These are phyloP conservation scores for Adoxophyes honmai DNA, from an alignment of 1,140 invertebrate species.

Conservation along the genomic window DNA sequence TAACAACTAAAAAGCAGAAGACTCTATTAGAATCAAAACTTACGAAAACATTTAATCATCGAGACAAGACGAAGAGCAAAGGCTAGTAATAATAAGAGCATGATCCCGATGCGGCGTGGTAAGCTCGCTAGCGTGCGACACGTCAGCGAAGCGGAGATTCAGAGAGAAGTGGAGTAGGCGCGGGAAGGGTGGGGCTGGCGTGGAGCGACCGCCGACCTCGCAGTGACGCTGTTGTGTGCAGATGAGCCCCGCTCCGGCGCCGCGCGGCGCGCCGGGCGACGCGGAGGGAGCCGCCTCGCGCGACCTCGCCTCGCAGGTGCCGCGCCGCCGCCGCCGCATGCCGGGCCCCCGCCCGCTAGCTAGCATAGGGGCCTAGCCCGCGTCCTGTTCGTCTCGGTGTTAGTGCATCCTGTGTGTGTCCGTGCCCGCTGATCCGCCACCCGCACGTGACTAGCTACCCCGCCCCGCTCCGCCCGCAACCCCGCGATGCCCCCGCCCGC, in stretches of 20 bases:
- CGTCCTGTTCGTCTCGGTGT: slow-evolving; percentile 60
- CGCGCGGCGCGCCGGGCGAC: slow-evolving; percentile 76
- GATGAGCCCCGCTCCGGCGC: slow-evolving; percentile 80
- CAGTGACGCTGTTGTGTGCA: slow-evolving; percentile 75
- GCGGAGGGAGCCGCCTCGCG: slow-evolving; percentile 75
- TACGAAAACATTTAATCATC: too few relatives aligned
- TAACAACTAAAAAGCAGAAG: slow-evolving; percentile 12
- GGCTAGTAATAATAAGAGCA: background rate
- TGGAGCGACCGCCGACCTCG: slow-evolving; percentile 48
- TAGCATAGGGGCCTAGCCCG: slow-evolving; percentile 64
- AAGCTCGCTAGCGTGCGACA: background rate
- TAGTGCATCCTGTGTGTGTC: slow-evolving; percentile 66
- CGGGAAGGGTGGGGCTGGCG: slow-evolving; percentile 62
- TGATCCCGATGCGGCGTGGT: background rate
- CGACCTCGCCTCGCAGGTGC: slow-evolving; percentile 80
- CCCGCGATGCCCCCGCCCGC: slow-evolving; percentile 42
- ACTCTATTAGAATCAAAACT: background rate
- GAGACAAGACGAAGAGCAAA: background rate
- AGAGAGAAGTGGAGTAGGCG: slow-evolving; percentile 65
- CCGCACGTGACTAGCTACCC: slow-evolving; percentile 37
- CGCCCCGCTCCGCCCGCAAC: slow-evolving; percentile 59
- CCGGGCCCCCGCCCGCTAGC: slow-evolving; percentile 43
- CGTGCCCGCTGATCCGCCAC: slow-evolving; percentile 54
- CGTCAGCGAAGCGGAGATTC: slow-evolving; percentile 54
- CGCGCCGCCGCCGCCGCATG: slow-evolving; percentile 30